Conservation (phyloP, 2,113 vertebrate genomes). For the Nibea albiflora region DNA sequence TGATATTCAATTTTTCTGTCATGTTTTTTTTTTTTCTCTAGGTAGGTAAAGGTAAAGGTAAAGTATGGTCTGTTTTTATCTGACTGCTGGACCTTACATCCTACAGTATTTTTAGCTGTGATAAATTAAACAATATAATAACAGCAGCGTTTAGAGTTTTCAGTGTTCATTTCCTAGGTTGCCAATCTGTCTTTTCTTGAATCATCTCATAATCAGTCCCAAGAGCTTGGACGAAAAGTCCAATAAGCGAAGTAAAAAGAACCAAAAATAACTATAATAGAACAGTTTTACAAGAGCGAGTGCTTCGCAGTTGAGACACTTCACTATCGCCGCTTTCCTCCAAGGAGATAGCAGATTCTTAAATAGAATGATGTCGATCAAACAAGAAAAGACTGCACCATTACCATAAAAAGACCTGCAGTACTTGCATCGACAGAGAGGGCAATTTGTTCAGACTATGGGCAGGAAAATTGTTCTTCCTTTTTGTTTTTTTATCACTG, state of each 20-base stretch:
- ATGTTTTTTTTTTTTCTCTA: not conserved
- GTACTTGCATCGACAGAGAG: not conserved
- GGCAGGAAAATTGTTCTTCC: constrained; percentile 34
- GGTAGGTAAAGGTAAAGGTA: no score
- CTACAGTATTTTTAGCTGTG: not conserved
- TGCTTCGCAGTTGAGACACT: constrained; percentile 12
- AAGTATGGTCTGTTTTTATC: not conserved
- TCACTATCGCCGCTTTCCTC: not conserved
- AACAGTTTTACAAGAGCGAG: not conserved
- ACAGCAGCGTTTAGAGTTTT: not conserved
- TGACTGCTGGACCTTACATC: not conserved
- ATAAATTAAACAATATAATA: not conserved
- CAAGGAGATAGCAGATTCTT: not conserved
- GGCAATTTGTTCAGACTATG: constrained; percentile 29
- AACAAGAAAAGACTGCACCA: not conserved
- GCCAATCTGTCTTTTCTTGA: not conserved
- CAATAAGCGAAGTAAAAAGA: constrained; percentile 2
- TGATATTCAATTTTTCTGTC: not conserved
- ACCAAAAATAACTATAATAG: constrained; percentile 12
- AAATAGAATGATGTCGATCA: not conserved
- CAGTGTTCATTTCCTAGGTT: not conserved
- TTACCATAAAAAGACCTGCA: constrained; percentile 14
- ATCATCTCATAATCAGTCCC: constrained; percentile 16
- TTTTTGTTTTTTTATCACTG: constrained; percentile 27
- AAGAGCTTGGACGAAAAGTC: not conserved